These are phyloP conservation scores for Tinea semifulvella DNA, from an alignment of 2,888 invertebrate genomes.

Conservation along the genomic window DNA sequence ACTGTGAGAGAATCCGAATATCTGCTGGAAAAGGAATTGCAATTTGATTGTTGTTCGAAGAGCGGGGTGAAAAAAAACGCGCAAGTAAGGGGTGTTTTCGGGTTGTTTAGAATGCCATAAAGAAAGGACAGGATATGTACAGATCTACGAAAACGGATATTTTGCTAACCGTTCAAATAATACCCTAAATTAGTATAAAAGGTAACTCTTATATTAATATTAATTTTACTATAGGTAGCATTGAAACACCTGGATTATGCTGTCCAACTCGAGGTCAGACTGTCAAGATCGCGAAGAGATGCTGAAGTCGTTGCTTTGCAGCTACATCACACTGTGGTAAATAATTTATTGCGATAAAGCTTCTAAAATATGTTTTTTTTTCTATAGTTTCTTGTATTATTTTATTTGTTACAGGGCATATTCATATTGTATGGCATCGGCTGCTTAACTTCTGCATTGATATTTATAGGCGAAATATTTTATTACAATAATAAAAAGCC, in stretches of 20 bases:
- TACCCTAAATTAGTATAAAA: no score
- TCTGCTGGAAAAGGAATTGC: no score
- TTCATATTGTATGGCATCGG: conserved; percentile 39
- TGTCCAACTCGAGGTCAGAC: conserved; percentile 61
- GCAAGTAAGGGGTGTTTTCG: no score
- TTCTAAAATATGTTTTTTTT: not conserved
- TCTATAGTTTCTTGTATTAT: not conserved
- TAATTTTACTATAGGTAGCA: conserved; percentile 45
- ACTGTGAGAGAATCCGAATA: no score
- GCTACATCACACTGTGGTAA: conserved; percentile 32
- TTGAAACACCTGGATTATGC: conserved; percentile 54
- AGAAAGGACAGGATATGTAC: no score
- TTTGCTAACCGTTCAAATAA: no score
- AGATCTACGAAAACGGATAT: no score
- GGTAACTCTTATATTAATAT: not conserved
- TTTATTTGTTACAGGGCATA: conserved; percentile 38
- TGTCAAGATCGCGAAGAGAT: conserved; percentile 42
- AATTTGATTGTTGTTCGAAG: no score
- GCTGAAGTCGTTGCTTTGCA: conserved; percentile 36
- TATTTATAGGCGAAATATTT: conserved; percentile 32
- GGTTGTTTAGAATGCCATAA: no score
- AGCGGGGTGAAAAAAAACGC: no score
- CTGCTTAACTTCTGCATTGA: conserved; percentile 25
- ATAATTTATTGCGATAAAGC: not conserved
- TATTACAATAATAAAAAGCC: conserved; percentile 1